These are phyloP conservation scores for Athalia rosae DNA, from an alignment of 2,888 invertebrate species.

Conservation along the genomic window DNA sequence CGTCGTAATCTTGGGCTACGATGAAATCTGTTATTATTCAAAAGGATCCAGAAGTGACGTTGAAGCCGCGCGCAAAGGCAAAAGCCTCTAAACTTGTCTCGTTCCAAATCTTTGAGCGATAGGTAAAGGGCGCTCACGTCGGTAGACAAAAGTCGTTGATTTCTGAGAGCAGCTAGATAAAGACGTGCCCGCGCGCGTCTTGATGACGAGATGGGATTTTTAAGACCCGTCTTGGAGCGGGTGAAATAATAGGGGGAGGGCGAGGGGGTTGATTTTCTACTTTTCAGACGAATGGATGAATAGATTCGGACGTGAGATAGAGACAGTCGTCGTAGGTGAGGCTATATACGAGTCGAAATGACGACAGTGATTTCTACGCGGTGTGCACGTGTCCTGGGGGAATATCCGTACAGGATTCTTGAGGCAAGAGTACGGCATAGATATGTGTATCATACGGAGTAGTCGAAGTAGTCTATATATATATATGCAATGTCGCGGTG, in stretches of 20 bases:
- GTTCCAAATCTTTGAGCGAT: conserved; percentile 27
- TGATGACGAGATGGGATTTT: conserved; percentile 20
- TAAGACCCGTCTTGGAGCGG: not conserved
- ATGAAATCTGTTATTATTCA: not conserved
- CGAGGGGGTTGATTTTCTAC: not conserved
- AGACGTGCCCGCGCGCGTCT: not conserved
- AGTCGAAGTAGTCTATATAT: too few species aligned
- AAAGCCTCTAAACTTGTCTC: conserved; percentile 11
- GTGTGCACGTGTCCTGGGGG: too few species aligned
- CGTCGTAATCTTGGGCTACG: not conserved
- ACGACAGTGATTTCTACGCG: too few species aligned
- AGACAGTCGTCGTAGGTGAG: too few species aligned
- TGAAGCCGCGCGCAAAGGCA: not conserved
- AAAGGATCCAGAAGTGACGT: not conserved
- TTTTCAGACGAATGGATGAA: not conserved
- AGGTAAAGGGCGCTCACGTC: not conserved
- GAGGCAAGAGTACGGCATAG: too few species aligned
- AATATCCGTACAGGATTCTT: too few species aligned
- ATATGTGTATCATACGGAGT: too few species aligned
- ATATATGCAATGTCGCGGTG: not conserved
- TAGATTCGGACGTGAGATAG: conserved; percentile 7
- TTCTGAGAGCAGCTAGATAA: conserved; percentile 7
- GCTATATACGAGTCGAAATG: too few species aligned
- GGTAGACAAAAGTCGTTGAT: conserved; percentile 41
- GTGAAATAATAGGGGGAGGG: not conserved